phyloP scores from a whole-genome alignment of 2,113 vertebrate genomes.

The Halichoerus grypus region DNA sequence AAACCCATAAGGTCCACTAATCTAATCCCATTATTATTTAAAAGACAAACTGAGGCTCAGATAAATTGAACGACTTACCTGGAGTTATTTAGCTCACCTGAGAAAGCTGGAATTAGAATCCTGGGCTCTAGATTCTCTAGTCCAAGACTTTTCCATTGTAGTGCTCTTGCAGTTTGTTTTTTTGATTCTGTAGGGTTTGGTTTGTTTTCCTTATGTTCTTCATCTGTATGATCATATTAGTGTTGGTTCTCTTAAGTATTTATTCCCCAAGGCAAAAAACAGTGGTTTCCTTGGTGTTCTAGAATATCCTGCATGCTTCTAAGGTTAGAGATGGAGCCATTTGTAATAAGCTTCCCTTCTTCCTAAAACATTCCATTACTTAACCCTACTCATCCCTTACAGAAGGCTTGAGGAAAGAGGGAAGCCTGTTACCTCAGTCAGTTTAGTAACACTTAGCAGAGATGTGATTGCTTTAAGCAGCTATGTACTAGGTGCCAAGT shows the following conservation, averaged over 20 bases:
- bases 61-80: background rate
- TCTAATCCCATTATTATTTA: background rate
- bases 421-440: background rate
- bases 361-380: background rate
- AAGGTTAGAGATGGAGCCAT: background rate
- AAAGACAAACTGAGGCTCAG: background rate
- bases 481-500: background rate
- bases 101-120: slow-evolving; percentile 19
- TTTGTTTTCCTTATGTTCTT: background rate
- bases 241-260: background rate
- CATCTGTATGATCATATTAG: background rate
- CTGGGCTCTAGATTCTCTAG: background rate
- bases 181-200: background rate
- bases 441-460: background rate
- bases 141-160: background rate
- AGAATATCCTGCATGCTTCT: background rate
- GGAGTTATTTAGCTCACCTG: background rate
- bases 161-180: background rate
- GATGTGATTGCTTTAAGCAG: background rate
- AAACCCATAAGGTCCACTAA: background rate
- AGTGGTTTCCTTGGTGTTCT: background rate
- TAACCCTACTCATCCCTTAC: background rate
- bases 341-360: background rate
- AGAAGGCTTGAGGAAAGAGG: background rate
- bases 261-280: background rate